Evolutionary conservation across 1,140 invertebrate genomes (phyloP).

Genomic region (Brachystomella parvula): DNA sequence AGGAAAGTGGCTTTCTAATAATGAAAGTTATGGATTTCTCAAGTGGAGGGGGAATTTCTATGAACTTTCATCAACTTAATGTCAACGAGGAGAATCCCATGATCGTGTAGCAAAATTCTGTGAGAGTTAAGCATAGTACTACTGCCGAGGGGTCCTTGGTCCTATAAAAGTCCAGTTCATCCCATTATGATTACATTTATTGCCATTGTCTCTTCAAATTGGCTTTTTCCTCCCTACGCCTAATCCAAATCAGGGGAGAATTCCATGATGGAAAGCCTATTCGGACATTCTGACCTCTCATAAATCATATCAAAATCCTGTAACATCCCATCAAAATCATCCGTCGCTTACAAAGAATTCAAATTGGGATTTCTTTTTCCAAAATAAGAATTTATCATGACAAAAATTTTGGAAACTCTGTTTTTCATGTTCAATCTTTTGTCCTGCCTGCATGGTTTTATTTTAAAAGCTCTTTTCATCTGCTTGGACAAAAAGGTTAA

Average conservation of each 20-base stretch:
- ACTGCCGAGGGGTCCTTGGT: not conserved
- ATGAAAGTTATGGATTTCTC: conserved; percentile 6
- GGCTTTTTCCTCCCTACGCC: not conserved
- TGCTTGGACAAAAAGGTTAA: too few relatives aligned
- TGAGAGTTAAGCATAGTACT: not conserved
- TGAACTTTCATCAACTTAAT: conserved; percentile 7
- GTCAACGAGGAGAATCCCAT: too few relatives aligned
- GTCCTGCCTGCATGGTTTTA: not conserved
- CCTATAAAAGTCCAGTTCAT: not conserved
- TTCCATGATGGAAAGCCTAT: not conserved
- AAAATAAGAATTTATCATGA: too few relatives aligned
- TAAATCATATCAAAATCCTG: too few relatives aligned
- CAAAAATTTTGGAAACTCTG: not conserved
- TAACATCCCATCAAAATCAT: too few relatives aligned
- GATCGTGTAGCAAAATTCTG: too few relatives aligned
- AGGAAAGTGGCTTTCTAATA: not conserved
- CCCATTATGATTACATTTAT: conserved; percentile 11
- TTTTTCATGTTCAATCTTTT: not conserved
- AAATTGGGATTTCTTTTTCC: too few relatives aligned
- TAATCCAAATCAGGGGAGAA: not conserved
- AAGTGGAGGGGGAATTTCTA: not conserved
- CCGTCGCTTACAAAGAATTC: too few relatives aligned
- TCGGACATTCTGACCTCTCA: not conserved
- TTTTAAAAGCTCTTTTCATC: too few relatives aligned
- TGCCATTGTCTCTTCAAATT: conserved; percentile 5